Conservation (phyloP, 2,113 vertebrate species). For the Rhinogobius similis region DNA sequence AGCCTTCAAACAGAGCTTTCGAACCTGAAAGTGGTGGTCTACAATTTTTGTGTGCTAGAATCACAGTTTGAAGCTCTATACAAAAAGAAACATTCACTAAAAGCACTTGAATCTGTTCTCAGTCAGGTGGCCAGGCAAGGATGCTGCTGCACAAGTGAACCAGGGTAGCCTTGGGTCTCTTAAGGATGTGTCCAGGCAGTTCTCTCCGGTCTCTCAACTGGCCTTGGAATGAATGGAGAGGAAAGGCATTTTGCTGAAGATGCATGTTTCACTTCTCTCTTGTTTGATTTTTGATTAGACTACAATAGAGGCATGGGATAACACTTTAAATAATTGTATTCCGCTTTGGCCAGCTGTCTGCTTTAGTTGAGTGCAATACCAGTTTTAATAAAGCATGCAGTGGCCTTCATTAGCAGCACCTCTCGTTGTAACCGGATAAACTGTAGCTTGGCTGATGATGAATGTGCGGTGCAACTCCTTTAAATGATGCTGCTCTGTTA, state of each 20-base stretch:
- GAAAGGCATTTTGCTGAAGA: neutral
- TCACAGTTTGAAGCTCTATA: too few species aligned
- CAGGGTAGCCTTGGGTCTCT: neutral
- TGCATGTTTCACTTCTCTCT: neutral
- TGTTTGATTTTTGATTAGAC: constrained; percentile 4
- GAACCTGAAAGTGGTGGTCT: neutral
- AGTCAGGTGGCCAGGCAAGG: neutral
- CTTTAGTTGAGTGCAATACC: neutral
- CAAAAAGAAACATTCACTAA: too few species aligned
- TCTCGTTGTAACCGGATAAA: constrained; percentile 34
- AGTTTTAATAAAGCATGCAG: constrained; percentile 21
- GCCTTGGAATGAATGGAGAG: neutral
- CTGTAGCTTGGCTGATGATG: constrained; percentile 48
- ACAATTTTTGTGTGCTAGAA: neutral
- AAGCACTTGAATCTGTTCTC: neutral
- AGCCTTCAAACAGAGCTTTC: neutral
- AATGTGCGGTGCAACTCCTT: constrained; percentile 30
- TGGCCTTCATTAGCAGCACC: constrained; percentile 18
- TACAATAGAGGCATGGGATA: constrained; percentile 8
- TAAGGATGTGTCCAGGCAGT: neutral
- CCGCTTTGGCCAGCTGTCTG: neutral
- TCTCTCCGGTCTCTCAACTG: neutral
- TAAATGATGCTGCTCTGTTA: constrained; percentile 41
- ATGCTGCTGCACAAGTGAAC: neutral
- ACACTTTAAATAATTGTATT: constrained; percentile 8